Percentiles rank a stretch among this genome's conserved stretches.
Evolutionary conservation across 2,888 invertebrate genomes (phyloP).

Genomic region (Tiliacea aurago): DNA sequence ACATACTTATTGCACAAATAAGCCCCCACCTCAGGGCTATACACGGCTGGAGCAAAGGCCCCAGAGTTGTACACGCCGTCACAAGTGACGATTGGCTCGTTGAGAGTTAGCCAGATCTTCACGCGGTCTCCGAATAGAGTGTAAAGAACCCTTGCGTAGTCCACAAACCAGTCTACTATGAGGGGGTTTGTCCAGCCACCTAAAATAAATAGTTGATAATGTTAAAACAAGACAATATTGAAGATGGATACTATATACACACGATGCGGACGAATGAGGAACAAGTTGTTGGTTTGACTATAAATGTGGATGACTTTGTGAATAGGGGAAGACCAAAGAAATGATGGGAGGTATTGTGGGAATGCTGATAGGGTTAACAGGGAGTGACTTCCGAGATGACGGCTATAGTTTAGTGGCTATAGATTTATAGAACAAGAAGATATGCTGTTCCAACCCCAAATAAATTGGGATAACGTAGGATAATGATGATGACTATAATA

Average conservation of each 20-base stretch:
- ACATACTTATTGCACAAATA: conserved; percentile 92
- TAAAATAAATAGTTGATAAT: conserved; percentile 47
- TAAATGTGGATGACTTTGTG: too few relatives aligned
- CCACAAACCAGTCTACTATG: conserved; percentile 91
- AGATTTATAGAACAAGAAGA: too few relatives aligned
- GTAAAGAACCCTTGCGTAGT: conserved; percentile 90
- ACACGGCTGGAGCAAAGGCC: conserved; percentile 76
- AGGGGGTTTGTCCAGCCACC: conserved; percentile 93
- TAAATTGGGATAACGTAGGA: background rate
- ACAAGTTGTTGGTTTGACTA: too few relatives aligned
- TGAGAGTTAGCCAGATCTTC: conserved; percentile 93
- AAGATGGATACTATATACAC: background rate
- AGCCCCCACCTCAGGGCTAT: conserved; percentile 83
- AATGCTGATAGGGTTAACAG: too few relatives aligned
- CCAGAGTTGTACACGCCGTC: conserved; percentile 81
- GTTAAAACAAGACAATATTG: background rate
- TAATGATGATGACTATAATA: too few relatives aligned
- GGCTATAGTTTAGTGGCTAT: too few relatives aligned
- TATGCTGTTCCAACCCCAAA: background rate
- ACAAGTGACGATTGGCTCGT: conserved; percentile 91
- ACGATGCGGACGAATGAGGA: background rate
- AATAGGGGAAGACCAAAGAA: too few relatives aligned
- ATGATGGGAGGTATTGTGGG: too few relatives aligned
- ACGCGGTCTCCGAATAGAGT: conserved; percentile 91
- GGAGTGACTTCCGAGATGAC: too few relatives aligned